Conservation (phyloP, 2,797 vertebrate species). For the Phylloscopus collybita region DNA sequence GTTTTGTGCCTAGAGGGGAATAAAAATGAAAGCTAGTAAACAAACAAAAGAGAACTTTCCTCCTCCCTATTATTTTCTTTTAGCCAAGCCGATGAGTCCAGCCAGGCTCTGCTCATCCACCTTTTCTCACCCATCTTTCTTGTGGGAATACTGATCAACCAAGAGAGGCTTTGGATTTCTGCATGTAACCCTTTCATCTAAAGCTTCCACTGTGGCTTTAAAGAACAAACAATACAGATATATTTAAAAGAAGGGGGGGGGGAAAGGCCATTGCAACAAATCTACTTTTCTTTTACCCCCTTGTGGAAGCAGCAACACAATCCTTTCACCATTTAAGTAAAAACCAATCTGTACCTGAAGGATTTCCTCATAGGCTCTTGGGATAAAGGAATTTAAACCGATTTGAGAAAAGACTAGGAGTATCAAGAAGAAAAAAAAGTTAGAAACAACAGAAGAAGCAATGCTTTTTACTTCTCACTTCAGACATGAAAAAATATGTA, state of each 20-base stretch:
- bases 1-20: not conserved
- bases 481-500: not conserved
- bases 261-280: not conserved
- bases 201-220: conserved; percentile 9
- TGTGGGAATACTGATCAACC: conserved; percentile 27
- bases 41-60: not conserved
- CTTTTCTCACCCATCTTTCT: not conserved
- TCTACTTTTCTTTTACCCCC: not conserved
- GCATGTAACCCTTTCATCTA: conserved; percentile 32
- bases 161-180: conserved; percentile 54
- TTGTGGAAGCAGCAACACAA: not conserved
- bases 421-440: not conserved
- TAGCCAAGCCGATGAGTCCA: not conserved
- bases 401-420: not conserved
- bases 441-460: not conserved
- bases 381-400: not conserved
- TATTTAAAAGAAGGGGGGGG: not conserved
- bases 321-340: not conserved
- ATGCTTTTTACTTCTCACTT: not conserved
- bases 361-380: not conserved
- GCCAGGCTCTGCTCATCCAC: not conserved
- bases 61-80: not conserved
- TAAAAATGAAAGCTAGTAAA: conserved; percentile 40
- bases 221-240: not conserved
- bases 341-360: not conserved